Evolutionary conservation across 2,888 invertebrate species (phyloP), one percentile per base, ranked within the genome.

Genomic region (Malthinus seriepunctatus): DNA sequence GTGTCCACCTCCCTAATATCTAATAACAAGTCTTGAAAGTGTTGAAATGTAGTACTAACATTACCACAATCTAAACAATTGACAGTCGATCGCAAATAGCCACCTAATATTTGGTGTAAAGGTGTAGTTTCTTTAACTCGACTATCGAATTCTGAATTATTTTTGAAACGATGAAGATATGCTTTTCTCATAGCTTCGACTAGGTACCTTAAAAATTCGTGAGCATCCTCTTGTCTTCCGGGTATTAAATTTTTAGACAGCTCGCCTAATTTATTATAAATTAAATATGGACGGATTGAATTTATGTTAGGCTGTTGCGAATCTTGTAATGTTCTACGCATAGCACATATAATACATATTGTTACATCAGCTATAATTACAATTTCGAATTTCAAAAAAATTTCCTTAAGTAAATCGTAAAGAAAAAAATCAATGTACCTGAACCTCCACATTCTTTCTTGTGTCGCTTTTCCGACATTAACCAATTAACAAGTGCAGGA

Each of bases 201-300:
- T 42, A 97, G 83, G 77, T 95, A 95, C 62, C 96, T 87, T 59
- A 98, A 82, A 78, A 97, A 97, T 78, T 98, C 97, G 79, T 97
- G 97, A 1, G 97, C 97, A 85, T 98, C 97, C 80, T 98, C 97
- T 80, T 98, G 97, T 12, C 94, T 84, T 0, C 96, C 96, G 65
- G 91, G 91, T 39, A 90, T 88, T 76, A 97, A 86, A 73, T 95
- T 94, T 74, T 93, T 89, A 73, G 94, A 88, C 51, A 89, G 86
- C 46, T 86, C 78, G 56, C 90, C 85, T 61, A 94, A 78, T 77
- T 93, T 93, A 39, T 89, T 88, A 75, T 90, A 91, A 67, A 94
- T 90, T 71, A 88, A 86, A 80, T 88, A 86, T n/a, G 94, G 94
- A 75, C 91, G 88, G 68, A 93, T 89, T 33, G 88, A 83, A 59